Evolutionary conservation across 1,140 invertebrate genomes (phyloP).

Genomic region (Bombyx mandarina): DNA sequence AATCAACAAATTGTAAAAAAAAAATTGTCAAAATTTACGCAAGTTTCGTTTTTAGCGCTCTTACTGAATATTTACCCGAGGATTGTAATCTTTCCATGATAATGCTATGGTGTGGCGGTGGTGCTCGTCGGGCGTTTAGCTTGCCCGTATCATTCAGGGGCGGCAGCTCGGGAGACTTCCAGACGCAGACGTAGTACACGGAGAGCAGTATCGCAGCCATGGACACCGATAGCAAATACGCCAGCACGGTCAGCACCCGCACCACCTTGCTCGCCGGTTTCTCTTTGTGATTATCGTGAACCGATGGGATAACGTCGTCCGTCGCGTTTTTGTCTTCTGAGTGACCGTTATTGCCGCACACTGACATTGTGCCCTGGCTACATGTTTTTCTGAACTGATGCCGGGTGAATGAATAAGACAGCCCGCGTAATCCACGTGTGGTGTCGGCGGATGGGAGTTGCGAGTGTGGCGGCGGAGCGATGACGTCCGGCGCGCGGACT

Average conservation of each 20-base stretch:
- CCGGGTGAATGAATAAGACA: constrained; percentile 16
- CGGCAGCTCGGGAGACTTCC: constrained; percentile 76
- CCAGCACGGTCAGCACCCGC: constrained; percentile 92
- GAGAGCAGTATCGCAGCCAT: constrained; percentile 92
- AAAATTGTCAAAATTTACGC: no score
- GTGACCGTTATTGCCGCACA: constrained; percentile 38
- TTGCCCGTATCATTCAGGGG: constrained; percentile 20
- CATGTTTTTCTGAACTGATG: constrained; percentile 22
- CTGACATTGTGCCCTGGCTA: constrained; percentile 41
- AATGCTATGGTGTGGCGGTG: no score
- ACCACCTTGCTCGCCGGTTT: constrained; percentile 87
- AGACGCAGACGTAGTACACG: constrained; percentile 87
- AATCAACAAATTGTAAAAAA: no score
- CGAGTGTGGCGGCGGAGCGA: constrained; percentile 29
- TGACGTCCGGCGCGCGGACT: constrained; percentile 34
- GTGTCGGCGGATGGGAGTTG: constrained; percentile 36
- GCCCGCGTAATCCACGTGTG: constrained; percentile 30
- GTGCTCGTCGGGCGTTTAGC: background rate
- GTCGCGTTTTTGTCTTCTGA: constrained; percentile 31
- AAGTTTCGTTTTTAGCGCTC: no score
- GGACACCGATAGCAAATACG: constrained; percentile 95
- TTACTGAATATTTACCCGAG: no score
- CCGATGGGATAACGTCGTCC: constrained; percentile 37
- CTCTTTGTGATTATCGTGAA: constrained; percentile 78
- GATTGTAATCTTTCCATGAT: no score